These are phyloP conservation scores for Alauda arvensis DNA, from an alignment of 2,797 vertebrate species.

Conservation along the genomic window DNA sequence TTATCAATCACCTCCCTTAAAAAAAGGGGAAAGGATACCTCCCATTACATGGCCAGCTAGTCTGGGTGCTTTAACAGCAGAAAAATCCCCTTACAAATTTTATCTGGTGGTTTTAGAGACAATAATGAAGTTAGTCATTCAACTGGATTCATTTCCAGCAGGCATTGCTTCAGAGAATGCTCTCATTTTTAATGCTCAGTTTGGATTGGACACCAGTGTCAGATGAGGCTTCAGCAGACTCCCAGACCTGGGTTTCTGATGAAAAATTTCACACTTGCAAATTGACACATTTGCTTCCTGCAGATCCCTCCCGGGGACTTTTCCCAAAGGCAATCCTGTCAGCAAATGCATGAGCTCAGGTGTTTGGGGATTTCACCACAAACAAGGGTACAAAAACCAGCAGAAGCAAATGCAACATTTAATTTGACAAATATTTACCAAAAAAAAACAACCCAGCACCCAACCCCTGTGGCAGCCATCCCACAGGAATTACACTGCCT, in stretches of 20 bases:
- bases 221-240: not conserved
- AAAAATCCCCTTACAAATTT: constrained; percentile 40
- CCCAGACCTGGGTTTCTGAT: not conserved
- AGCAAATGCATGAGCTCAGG: not conserved
- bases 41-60: not conserved
- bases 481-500: not conserved
- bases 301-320: not conserved
- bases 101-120: constrained; percentile 13
- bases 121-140: not conserved
- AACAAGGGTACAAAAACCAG: not conserved
- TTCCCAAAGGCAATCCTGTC: not conserved
- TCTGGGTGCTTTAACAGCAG: constrained; percentile 5
- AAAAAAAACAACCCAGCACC: not conserved
- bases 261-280: not conserved
- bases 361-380: not conserved
- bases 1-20: not conserved
- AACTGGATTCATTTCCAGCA: not conserved
- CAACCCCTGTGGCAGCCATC: not conserved
- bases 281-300: not conserved
- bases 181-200: not conserved
- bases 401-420: not conserved
- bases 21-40: not conserved
- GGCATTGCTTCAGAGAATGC: not conserved
- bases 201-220: not conserved
- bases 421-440: constrained; percentile 18